Evolutionary conservation across 2,113 vertebrate species (phyloP).

Genomic region (Motacilla tschutschensis): DNA sequence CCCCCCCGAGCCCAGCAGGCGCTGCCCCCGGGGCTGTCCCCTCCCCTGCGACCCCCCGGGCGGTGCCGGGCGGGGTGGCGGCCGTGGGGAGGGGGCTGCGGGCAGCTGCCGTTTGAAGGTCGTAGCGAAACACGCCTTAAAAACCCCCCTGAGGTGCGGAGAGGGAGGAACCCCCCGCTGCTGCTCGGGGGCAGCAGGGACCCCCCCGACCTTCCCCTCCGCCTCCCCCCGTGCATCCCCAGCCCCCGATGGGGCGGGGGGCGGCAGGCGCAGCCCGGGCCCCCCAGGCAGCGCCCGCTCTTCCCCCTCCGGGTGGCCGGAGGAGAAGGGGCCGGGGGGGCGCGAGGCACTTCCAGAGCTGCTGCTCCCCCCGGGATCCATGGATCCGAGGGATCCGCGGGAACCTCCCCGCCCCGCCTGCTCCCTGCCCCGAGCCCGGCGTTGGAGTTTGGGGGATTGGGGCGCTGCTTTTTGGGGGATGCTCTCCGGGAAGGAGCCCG

Average conservation of each 20-base stretch:
- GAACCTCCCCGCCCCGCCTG: not conserved
- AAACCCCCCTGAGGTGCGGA: not conserved
- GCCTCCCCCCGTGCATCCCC: not conserved
- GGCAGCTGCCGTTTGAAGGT: slow-evolving; percentile 35
- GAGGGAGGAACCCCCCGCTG: not conserved
- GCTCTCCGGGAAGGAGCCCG: not conserved
- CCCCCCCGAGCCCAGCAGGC: not conserved
- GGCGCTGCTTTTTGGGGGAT: not conserved
- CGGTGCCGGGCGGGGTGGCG: not conserved
- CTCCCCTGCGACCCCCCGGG: not conserved
- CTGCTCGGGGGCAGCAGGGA: not conserved
- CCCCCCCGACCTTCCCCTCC: not conserved
- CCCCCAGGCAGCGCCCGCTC: not conserved
- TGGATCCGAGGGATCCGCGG: fast-evolving
- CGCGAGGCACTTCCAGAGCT: not conserved
- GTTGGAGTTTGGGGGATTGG: fast-evolving
- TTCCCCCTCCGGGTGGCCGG: fast-evolving
- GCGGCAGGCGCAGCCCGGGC: not conserved
- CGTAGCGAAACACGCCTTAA: not conserved
- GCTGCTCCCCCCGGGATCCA: not conserved
- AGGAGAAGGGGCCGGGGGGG: not conserved
- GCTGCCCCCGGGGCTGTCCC: not conserved
- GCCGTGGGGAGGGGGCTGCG: not conserved
- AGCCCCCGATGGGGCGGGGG: not conserved
- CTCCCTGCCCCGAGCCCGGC: not conserved